phyloP scores from a whole-genome alignment of 2,113 vertebrate species.

The Oreocharis arfaki region DNA sequence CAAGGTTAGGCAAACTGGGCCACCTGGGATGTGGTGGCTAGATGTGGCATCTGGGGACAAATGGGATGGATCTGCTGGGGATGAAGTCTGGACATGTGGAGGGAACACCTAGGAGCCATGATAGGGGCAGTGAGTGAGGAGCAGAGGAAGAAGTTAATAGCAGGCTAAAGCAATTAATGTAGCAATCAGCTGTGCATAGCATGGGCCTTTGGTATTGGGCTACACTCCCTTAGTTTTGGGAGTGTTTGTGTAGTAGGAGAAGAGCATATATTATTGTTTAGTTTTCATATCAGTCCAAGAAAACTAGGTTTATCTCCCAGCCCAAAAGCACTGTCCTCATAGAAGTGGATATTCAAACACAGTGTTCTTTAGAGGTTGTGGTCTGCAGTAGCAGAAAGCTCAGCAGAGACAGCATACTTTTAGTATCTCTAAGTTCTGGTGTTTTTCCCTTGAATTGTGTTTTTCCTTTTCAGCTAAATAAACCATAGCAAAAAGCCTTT shows the following conservation, averaged over 20 bases:
- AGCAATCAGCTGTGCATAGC: neutral
- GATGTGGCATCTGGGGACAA: neutral
- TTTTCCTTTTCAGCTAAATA: constrained; percentile 22
- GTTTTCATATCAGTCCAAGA: neutral
- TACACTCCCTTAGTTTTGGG: neutral
- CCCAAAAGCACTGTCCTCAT: neutral
- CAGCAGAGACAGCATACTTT: neutral
- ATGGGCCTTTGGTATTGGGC: neutral
- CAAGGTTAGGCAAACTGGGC: neutral
- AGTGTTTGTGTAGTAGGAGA: neutral
- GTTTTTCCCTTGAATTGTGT: neutral
- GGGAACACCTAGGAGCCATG: neutral
- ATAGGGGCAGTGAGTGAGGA: neutral
- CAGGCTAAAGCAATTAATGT: neutral
- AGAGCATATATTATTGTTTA: neutral
- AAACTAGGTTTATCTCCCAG: neutral
- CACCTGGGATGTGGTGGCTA: neutral
- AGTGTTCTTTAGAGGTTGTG: neutral
- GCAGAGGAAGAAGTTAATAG: neutral
- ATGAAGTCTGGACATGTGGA: neutral
- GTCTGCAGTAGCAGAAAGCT: neutral
- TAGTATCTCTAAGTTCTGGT: neutral
- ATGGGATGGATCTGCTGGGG: neutral
- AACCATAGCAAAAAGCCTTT: neutral
- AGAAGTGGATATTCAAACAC: neutral